These are phyloP conservation scores for Hoplostethus atlanticus DNA, from an alignment of 2,797 vertebrate species.

Conservation along the genomic window DNA sequence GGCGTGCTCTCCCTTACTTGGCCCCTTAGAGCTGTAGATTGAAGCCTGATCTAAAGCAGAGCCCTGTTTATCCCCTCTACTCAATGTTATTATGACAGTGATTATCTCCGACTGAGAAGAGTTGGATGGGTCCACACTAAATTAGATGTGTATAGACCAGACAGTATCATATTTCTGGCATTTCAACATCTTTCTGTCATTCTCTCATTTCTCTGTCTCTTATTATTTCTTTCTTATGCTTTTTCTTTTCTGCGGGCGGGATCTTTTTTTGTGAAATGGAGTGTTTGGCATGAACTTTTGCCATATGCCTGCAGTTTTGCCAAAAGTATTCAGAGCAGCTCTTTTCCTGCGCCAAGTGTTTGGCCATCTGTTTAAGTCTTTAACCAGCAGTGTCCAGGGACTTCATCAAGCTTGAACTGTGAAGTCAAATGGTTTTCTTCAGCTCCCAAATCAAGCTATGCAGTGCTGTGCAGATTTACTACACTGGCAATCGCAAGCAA, in stretches of 20 bases:
- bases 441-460: constrained; percentile 74
- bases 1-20: constrained; percentile 53
- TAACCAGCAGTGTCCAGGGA: constrained; percentile 82
- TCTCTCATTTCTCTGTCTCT: constrained; percentile 57
- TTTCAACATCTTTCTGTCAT: constrained; percentile 70
- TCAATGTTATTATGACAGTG: constrained; percentile 69
- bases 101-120: constrained; percentile 73
- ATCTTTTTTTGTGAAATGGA: constrained; percentile 71
- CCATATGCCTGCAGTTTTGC: constrained; percentile 84
- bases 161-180: constrained; percentile 68
- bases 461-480: constrained; percentile 77
- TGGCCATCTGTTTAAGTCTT: constrained; percentile 87
- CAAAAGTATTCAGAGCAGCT: constrained; percentile 83
- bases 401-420: constrained; percentile 83
- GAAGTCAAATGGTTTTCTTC: constrained; percentile 82
- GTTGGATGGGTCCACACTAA: constrained; percentile 57
- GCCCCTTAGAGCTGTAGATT: constrained; percentile 50
- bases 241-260: constrained; percentile 69
- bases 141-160: constrained; percentile 69
- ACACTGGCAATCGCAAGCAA: constrained; percentile 68
- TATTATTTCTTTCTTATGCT: constrained; percentile 66
- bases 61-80: constrained; percentile 64
- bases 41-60: constrained; percentile 76
- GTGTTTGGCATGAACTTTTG: constrained; percentile 84
- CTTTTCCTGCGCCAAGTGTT: constrained; percentile 84